Conservation (phyloP, 1,140 invertebrate genomes). For the Musca domestica region DNA sequence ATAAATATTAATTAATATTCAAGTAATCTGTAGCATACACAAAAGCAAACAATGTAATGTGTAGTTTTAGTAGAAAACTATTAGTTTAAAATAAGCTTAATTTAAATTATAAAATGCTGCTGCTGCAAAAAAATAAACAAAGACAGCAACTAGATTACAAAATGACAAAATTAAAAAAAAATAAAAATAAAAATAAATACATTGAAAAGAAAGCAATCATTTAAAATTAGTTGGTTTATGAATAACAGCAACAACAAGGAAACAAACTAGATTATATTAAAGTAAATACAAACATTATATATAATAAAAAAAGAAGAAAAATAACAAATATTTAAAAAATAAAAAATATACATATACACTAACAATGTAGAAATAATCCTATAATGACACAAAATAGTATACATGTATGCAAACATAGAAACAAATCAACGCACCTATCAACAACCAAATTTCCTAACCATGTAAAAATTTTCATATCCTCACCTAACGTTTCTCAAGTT, state of each 20-base stretch:
- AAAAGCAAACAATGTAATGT: background rate
- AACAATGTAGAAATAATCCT: too few relatives aligned
- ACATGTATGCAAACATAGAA: too few relatives aligned
- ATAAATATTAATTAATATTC: background rate
- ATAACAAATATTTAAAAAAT: too few relatives aligned
- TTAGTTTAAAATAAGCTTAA: conserved; percentile 17
- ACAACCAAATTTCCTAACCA: too few relatives aligned
- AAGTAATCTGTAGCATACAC: background rate
- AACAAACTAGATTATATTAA: too few relatives aligned
- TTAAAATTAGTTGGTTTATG: conserved; percentile 17
- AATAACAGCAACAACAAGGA: background rate
- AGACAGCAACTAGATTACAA: background rate
- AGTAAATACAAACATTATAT: too few relatives aligned
- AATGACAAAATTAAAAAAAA: background rate
- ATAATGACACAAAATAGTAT: too few relatives aligned
- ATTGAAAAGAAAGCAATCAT: conserved; percentile 21
- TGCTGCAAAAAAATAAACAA: background rate
- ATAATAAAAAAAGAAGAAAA: too few relatives aligned
- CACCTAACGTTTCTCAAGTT: too few relatives aligned
- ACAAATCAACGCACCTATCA: too few relatives aligned
- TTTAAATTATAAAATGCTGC: background rate
- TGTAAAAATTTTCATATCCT: too few relatives aligned
- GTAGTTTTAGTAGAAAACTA: background rate
- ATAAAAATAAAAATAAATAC: conserved; percentile 5
- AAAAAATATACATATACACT: too few relatives aligned